Base-by-base conservation (phyloP, 92 coral and sea anemone species). In the Porites lobata region DNA sequence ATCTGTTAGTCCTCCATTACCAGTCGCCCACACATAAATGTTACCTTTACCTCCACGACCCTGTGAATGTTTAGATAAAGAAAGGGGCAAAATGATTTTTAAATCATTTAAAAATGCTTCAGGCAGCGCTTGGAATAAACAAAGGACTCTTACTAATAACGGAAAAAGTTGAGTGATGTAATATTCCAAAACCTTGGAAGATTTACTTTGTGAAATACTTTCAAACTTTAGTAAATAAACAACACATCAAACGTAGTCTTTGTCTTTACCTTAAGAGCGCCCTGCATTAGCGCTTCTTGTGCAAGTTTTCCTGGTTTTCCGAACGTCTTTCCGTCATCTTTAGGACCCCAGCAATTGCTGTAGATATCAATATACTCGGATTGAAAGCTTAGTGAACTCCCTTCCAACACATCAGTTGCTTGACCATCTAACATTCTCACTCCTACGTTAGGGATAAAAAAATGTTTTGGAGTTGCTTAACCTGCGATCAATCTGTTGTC, bases 281-380 rank as follows among this genome's bases (percentile, higher is more conserved):
- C 99, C 73, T 97, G 98, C 96, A 93, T 94, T 5, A 97, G 86
- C 50, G 99, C 99, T 77, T 97, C 99, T 63, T 97, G 99, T 8
- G 99, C 99, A 20, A 97, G 90, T 68, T 97, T 97, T 24, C 99
- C 99, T 9, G 99, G 99, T 87, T 97, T 97, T 1, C 99, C 99
- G 89, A 95, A 97, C 3, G 99, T 97, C 91, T 97, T 97, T 68
- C 99, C 99, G 71, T 97, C 99, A 94, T 97, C 99, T 83, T 97
- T 97, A n/a, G 99, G 99, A 17, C 99, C 99, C 99, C 99, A 97
- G 88, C 99, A 97, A 85, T 97, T 97, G 77, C 99, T 97, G 80
- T 97, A 97, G 70, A 97, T 89, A 54, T 97, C 99, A 22, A 97
- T 97, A 90, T 97, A 97, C 72, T 96, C 96, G 10, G 99, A 95